Conservation (phyloP, 2,113 vertebrate species). For the Nannobrachium achirus region DNA sequence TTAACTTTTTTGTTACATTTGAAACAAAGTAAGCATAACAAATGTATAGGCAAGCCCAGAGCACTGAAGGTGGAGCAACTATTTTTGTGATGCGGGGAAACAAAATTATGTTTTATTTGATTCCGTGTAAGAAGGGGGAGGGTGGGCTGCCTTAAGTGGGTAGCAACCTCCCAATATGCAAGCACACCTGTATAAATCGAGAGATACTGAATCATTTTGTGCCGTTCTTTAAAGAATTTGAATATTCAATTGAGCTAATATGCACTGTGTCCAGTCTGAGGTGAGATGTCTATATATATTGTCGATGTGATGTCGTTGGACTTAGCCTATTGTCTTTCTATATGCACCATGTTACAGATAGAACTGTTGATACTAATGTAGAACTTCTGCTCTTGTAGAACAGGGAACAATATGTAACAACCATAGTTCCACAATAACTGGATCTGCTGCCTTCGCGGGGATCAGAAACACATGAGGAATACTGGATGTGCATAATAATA, state of each 20-base stretch:
- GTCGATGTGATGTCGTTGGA: slow-evolving; percentile 12
- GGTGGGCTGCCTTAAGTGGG: slow-evolving; percentile 12
- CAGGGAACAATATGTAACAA: slow-evolving; percentile 28
- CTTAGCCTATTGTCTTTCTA: slow-evolving; percentile 34
- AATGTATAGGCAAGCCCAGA: too few species aligned
- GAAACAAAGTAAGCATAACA: too few species aligned
- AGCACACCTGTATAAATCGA: slow-evolving; percentile 27
- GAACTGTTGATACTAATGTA: slow-evolving; percentile 21
- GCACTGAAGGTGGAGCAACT: too few species aligned
- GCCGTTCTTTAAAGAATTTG: slow-evolving; percentile 22
- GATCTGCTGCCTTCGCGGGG: slow-evolving; percentile 22
- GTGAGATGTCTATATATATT: slow-evolving; percentile 3
- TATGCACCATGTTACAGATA: slow-evolving; percentile 28
- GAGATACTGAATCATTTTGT: slow-evolving; percentile 23
- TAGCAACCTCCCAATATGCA: slow-evolving; percentile 10
- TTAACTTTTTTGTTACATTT: too few species aligned
- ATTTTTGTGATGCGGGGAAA: slow-evolving; percentile 13
- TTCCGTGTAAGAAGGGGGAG: slow-evolving; percentile 26
- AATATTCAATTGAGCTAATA: slow-evolving; percentile 41
- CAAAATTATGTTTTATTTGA: slow-evolving; percentile 44
- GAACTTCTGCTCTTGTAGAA: slow-evolving; percentile 30
- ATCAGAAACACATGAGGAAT: slow-evolving; percentile 14
- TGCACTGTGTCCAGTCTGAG: slow-evolving; percentile 51
- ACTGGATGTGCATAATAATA: slow-evolving; percentile 12
- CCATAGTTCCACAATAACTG: slow-evolving; percentile 30